A percentile compares a stretch with the other conserved stretches of the same genome.
Conservation (phyloP, 2,113 vertebrate genomes). For the Sclerurus mexicanus region DNA sequence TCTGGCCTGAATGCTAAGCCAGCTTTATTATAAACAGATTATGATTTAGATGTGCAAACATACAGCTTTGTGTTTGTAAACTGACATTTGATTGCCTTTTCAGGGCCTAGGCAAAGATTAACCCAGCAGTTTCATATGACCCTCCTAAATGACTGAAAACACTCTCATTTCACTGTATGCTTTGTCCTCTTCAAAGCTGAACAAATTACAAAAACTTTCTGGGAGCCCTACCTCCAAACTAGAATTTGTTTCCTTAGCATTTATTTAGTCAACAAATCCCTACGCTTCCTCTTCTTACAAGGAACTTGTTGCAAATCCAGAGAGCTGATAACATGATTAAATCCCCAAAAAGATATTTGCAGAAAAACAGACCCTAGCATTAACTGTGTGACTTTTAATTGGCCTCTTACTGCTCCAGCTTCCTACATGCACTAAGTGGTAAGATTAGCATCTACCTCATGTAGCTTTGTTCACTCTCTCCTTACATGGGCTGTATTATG, state of each 20-base stretch:
- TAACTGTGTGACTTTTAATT: background rate
- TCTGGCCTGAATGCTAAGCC: background rate
- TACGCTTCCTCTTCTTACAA: background rate
- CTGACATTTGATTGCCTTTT: background rate
- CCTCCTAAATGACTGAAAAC: background rate
- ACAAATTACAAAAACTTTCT: background rate
- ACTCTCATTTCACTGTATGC: background rate
- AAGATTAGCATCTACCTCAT: background rate
- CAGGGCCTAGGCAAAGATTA: constrained; percentile 36
- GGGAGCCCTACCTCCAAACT: background rate
- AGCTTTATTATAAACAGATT: background rate
- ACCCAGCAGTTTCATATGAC: background rate
- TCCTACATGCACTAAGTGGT: background rate
- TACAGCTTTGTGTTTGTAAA: background rate
- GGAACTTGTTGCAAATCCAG: background rate
- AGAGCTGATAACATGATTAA: background rate
- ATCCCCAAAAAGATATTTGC: background rate
- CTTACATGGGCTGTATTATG: background rate
- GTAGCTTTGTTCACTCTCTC: background rate
- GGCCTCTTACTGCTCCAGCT: background rate
- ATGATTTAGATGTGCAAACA: constrained; percentile 1
- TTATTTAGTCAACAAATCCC: background rate
- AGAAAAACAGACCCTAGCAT: background rate
- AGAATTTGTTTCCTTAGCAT: background rate
- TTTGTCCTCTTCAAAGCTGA: background rate